Evolutionary conservation across 2,797 vertebrate genomes (phyloP).

Genomic region (Dendrocincla fuliginosa): DNA sequence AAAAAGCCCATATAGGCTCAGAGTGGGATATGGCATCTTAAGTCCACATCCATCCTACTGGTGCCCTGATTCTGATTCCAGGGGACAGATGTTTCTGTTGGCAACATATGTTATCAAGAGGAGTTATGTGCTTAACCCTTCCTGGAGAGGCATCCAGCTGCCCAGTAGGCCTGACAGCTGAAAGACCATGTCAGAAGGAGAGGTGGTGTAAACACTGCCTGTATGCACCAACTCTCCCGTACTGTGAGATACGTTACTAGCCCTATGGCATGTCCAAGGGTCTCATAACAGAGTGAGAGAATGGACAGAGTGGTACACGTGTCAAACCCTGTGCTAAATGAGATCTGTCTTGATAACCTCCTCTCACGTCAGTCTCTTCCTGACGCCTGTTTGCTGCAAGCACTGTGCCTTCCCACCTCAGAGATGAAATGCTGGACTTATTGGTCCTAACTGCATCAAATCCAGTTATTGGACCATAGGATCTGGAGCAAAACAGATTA

Average conservation of each 20-base stretch:
- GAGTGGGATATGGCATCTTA: background rate
- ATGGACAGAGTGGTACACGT: background rate
- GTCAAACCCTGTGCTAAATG: background rate
- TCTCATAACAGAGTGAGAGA: background rate
- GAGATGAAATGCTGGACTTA: background rate
- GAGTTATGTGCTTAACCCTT: background rate
- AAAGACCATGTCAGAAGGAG: background rate
- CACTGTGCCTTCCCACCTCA: background rate
- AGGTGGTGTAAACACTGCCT: background rate
- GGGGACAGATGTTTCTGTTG: background rate
- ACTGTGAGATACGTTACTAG: background rate
- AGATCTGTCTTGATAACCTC: background rate
- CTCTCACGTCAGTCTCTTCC: background rate
- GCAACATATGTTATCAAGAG: background rate
- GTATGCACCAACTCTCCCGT: background rate
- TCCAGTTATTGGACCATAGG: background rate
- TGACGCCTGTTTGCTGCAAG: background rate
- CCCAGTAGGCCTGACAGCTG: background rate
- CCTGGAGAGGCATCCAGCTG: background rate
- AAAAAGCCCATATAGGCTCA: background rate
- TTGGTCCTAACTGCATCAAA: background rate
- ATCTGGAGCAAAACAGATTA: background rate
- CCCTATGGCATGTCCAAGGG: background rate
- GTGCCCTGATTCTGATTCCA: background rate
- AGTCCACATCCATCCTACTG: background rate